phyloP scores from a whole-genome alignment of 2,888 invertebrate genomes.

The Microctonus hyperodae region DNA sequence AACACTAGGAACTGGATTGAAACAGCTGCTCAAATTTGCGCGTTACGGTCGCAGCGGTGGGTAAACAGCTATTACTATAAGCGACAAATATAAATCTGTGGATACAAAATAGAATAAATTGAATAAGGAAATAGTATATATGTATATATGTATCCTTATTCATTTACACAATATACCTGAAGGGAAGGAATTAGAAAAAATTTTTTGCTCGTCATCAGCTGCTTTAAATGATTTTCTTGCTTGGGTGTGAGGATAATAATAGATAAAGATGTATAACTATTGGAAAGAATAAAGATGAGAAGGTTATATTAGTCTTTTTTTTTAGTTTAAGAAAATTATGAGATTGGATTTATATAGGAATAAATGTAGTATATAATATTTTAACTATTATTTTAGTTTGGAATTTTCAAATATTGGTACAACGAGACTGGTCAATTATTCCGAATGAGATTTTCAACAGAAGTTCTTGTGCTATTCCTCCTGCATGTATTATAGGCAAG shows the following conservation, averaged over 20 bases:
- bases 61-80: slow-evolving; percentile 3
- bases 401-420: neutral
- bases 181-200: slow-evolving; percentile 5
- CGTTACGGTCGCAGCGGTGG: neutral
- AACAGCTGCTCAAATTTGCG: slow-evolving; percentile 24
- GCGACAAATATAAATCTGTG: slow-evolving; percentile 22
- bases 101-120: neutral
- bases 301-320: too few species aligned
- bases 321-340: too few species aligned
- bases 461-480: neutral
- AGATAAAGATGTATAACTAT: neutral
- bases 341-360: too few species aligned
- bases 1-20: slow-evolving; percentile 19
- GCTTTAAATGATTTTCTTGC: slow-evolving; percentile 16
- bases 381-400: neutral
- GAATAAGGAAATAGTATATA: neutral
- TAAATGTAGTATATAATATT: neutral
- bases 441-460: slow-evolving; percentile 2
- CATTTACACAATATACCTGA: neutral
- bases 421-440: slow-evolving; percentile 10
- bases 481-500: neutral
- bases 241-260: neutral
- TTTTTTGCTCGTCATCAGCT: slow-evolving; percentile 25
- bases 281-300: neutral
- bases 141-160: neutral